phyloP scores from a whole-genome alignment of 2,113 vertebrate species.

The Ailuropoda melanoleuca region DNA sequence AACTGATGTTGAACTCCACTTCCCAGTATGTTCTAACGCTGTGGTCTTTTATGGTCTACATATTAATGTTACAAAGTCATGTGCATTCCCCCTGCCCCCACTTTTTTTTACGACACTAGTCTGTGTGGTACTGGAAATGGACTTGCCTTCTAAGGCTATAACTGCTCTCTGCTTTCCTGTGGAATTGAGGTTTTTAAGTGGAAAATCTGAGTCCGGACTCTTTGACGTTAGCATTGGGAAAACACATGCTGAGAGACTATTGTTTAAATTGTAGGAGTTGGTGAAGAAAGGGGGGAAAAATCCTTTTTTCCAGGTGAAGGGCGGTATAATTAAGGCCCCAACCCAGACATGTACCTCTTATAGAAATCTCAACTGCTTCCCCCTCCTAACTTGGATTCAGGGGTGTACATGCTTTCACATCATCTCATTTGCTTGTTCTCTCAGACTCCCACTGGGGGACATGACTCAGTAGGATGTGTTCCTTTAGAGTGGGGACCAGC shows the following conservation, averaged over 20 bases:
- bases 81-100: constrained; percentile 17
- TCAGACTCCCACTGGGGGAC: background rate
- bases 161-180: constrained; percentile 82
- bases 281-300: constrained; percentile 34
- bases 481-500: background rate
- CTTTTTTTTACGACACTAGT: constrained; percentile 62
- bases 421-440: background rate
- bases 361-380: background rate
- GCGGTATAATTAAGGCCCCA: constrained; percentile 22
- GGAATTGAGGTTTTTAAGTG: constrained; percentile 86
- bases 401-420: background rate
- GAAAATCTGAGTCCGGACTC: constrained; percentile 83
- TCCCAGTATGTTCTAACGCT: constrained; percentile 64
- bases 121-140: constrained; percentile 77
- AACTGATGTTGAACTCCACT: constrained; percentile 69
- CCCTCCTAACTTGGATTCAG: background rate
- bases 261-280: constrained; percentile 69
- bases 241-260: constrained; percentile 55
- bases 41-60: constrained; percentile 77
- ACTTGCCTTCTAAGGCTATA: constrained; percentile 77
- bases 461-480: background rate
- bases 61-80: constrained; percentile 74
- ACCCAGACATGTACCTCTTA: constrained; percentile 8
- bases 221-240: constrained; percentile 75
- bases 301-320: constrained; percentile 74